A percentile compares a stretch with the other conserved stretches of the same genome.
phyloP scores from a whole-genome alignment of 2,797 vertebrate species.

The Neosilurus hyrtlii region DNA sequence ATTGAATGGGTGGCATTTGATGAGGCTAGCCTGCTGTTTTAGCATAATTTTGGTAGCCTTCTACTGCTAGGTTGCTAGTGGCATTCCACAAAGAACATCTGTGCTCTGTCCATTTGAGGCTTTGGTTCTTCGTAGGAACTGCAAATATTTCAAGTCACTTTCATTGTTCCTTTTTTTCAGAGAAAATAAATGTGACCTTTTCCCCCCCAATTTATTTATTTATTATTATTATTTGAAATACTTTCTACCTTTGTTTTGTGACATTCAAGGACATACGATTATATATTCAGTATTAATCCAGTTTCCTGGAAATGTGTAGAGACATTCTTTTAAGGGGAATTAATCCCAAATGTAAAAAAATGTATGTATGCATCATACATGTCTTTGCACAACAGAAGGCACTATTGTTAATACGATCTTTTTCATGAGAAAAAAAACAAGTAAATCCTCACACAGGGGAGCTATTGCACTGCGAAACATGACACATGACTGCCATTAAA shows the following conservation, averaged over 20 bases:
- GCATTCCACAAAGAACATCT: slow-evolving; percentile 56
- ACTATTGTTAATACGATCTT: too few relatives aligned
- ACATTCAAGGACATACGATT: not conserved
- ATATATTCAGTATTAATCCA: not conserved
- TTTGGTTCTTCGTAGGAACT: not conserved
- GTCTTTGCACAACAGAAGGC: too few relatives aligned
- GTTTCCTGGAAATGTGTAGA: too few relatives aligned
- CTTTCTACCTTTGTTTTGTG: not conserved
- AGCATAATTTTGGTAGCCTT: slow-evolving; percentile 58
- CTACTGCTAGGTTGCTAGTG: slow-evolving; percentile 62
- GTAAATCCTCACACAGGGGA: too few relatives aligned
- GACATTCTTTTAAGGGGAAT: not conserved
- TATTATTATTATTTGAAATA: not conserved
- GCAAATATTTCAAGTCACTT: not conserved
- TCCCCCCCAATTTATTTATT: too few relatives aligned
- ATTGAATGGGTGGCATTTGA: slow-evolving; percentile 61
- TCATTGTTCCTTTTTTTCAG: not conserved
- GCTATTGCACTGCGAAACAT: too few relatives aligned
- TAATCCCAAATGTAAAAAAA: not conserved
- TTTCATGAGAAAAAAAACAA: too few relatives aligned
- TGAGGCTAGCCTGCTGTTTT: slow-evolving; percentile 58
- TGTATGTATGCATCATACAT: too few relatives aligned
- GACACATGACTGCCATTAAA: too few relatives aligned
- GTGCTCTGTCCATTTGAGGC: slow-evolving; percentile 45
- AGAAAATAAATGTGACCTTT: not conserved